Percentiles rank a stretch among this genome's conserved stretches.
Conservation (phyloP, 2,888 invertebrate species). For the Zonitis immaculata region DNA sequence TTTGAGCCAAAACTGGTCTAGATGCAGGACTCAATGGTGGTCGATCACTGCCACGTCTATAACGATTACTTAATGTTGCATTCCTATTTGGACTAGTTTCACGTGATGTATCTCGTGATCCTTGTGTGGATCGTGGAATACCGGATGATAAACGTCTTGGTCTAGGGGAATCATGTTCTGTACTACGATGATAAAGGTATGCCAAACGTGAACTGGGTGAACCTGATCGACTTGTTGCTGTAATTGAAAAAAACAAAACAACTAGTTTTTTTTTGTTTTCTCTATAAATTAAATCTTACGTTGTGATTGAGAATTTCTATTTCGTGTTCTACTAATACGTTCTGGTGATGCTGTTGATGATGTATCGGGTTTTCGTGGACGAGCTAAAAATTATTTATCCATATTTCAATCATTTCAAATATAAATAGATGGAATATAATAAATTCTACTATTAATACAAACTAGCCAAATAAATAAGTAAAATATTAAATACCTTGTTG, state of each 20-base stretch:
- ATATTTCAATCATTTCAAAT: background rate
- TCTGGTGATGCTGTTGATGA: conserved; percentile 58
- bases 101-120: conserved; percentile 56
- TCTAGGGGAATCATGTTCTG: conserved; percentile 49
- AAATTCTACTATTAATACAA: conserved; percentile 2
- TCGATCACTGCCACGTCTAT: conserved; percentile 46
- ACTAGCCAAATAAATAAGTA: conserved; percentile 11
- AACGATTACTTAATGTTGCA: conserved; percentile 37
- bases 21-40: conserved; percentile 55
- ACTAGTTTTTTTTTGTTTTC: no score
- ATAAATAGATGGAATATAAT: background rate
- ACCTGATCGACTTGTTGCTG: conserved; percentile 89
- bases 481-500: conserved; percentile 56
- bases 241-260: conserved; percentile 13
- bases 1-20: conserved; percentile 66
- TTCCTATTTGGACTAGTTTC: conserved; percentile 47
- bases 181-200: conserved; percentile 62
- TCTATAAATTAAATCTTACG: conserved; percentile 74
- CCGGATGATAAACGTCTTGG: conserved; percentile 62
- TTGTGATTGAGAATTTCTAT: conserved; percentile 80
- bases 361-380: conserved; percentile 58
- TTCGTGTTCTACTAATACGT: conserved; percentile 56
- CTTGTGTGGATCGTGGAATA: conserved; percentile 64
- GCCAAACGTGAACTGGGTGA: conserved; percentile 85
- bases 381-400: conserved; percentile 50